Conservation (phyloP, 1,140 invertebrate genomes). For the Sminthurinus signatus region DNA sequence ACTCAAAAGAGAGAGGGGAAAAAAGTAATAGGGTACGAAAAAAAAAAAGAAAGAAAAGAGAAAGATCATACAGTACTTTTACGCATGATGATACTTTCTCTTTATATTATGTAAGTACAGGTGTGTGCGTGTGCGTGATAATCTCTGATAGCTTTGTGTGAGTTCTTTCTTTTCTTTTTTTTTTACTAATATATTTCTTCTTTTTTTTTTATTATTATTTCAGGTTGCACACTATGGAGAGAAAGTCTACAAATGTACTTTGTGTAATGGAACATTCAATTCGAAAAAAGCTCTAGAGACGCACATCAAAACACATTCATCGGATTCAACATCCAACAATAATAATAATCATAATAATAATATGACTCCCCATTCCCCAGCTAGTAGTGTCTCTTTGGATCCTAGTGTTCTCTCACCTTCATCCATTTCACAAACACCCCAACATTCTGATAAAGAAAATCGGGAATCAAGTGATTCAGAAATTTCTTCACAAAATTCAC, state of each 20-base stretch:
- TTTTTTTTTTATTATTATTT: neutral
- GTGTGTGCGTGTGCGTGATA: too few relatives aligned
- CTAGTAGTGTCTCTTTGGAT: slow-evolving; percentile 1
- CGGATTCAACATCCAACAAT: slow-evolving; percentile 44
- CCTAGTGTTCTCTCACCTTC: slow-evolving; percentile 25
- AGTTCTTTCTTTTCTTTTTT: too few relatives aligned
- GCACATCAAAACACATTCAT: slow-evolving; percentile 79
- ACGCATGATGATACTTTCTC: too few relatives aligned
- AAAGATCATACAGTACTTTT: too few relatives aligned
- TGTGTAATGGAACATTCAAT: slow-evolving; percentile 80
- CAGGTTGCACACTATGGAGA: slow-evolving; percentile 85
- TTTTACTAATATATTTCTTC: neutral
- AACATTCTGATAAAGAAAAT: slow-evolving; percentile 40
- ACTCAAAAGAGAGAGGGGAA: too few relatives aligned
- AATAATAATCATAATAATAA: slow-evolving; percentile 37
- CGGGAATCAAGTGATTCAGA: slow-evolving; percentile 39
- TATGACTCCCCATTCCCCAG: slow-evolving; percentile 12
- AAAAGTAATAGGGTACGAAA: too few relatives aligned
- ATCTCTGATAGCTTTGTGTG: too few relatives aligned
- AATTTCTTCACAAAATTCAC: slow-evolving; percentile 37
- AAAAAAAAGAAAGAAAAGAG: too few relatives aligned
- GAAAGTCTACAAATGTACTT: slow-evolving; percentile 84
- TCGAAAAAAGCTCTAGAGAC: slow-evolving; percentile 82
- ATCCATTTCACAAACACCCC: slow-evolving; percentile 28
- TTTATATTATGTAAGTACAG: too few relatives aligned